phyloP scores from a whole-genome alignment of 2,113 vertebrate species.

The Burhinus oedicnemus region DNA sequence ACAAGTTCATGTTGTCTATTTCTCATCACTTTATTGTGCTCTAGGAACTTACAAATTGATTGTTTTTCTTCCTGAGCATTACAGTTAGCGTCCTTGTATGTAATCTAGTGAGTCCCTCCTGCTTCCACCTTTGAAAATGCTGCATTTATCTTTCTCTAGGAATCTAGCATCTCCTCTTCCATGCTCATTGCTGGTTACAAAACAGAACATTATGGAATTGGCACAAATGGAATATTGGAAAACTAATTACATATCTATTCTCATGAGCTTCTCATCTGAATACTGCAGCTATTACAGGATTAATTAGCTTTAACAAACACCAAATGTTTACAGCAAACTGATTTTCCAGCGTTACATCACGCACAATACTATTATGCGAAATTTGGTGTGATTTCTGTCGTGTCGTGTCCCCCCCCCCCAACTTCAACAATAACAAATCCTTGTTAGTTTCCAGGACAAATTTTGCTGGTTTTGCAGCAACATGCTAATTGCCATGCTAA shows the following conservation, averaged over 20 bases:
- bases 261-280: not conserved
- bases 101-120: not conserved
- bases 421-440: not conserved
- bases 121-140: not conserved
- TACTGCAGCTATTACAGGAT: conserved; percentile 3
- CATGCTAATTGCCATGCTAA: not conserved
- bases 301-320: conserved; percentile 32
- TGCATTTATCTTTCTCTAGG: not conserved
- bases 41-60: not conserved
- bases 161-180: not conserved
- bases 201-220: not conserved
- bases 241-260: not conserved
- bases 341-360: not conserved
- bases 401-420: too few relatives aligned
- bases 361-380: not conserved
- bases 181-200: not conserved
- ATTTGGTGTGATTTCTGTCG: not conserved
- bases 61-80: not conserved
- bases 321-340: conserved; percentile 8
- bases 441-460: not conserved
- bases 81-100: not conserved
- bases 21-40: not conserved
- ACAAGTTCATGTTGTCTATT: not conserved
- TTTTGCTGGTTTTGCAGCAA: not conserved
- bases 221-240: not conserved